Base-by-base conservation (phyloP, 2,797 vertebrate species). In the Falco novaeseelandiae region DNA sequence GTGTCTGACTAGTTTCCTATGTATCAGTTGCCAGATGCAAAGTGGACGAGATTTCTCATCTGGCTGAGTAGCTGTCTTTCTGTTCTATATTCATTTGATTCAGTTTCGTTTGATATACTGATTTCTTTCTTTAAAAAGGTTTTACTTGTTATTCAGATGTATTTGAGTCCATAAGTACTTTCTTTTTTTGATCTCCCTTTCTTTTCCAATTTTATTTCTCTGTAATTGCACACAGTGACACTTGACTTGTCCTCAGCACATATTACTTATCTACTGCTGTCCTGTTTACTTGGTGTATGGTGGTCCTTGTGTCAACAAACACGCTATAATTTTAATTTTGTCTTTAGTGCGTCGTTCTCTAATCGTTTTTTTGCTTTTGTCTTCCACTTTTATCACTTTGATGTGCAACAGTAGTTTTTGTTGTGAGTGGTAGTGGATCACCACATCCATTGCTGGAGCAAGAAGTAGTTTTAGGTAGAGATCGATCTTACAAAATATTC, bases 311-410 rank as follows among this genome's bases (percentile, higher is more conserved):
- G 46, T 13, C 19, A 29, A 12, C 20, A 83, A 27, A 66, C 5
- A 4, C 16, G 3, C 17, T 44, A 3, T 38, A 12, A 0, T 38
- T 57, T 26, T 13, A 34, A 8, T 15, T 74, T 52, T 58, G 9
- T 34, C 21, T 38, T 36, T 5, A 17, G 11, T 62, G 36, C 3
- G 0, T 38, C 49, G 7, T 16, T 25, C 22, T 1, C 23, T 46
- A 22, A 11, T 20, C 14, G 4, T 57, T 52, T n/a, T 12, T 70
- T 8, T 19, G 12, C 38, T 51, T 49, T 26, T 4, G 1, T 11
- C 15, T 72, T 40, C 49, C 6, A 4, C 15, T 69, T 76, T 5
- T 6, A 22, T 26, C 5, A 2, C 13, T 74, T 52, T 8, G 30
- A 16, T 19, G 65, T 83, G 22, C 32, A 16, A 4, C 20, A 44